These are phyloP conservation scores for Apeira syringaria DNA, from an alignment of 2,888 invertebrate species.

Conservation along the genomic window DNA sequence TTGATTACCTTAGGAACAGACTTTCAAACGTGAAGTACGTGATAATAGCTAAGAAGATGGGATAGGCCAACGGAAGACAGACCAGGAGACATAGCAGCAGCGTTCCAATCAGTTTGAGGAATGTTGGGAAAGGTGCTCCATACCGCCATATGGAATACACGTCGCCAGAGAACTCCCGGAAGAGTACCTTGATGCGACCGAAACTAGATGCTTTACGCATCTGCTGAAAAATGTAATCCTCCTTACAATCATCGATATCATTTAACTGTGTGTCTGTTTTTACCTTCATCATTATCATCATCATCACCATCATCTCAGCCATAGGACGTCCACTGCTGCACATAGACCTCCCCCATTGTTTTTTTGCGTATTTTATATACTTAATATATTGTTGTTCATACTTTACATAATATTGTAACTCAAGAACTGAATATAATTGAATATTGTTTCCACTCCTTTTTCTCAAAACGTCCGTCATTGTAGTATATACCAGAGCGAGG, in stretches of 20 bases:
- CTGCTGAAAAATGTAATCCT: conserved; percentile 44
- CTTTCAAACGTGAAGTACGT: conserved; percentile 70
- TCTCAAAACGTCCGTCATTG: too few species aligned
- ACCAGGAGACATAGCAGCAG: conserved; percentile 63
- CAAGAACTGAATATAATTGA: too few species aligned
- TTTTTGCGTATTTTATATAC: too few species aligned
- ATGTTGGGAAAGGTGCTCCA: conserved; percentile 76
- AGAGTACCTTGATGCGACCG: conserved; percentile 55
- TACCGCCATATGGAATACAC: conserved; percentile 69
- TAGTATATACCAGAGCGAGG: too few species aligned
- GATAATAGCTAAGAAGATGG: conserved; percentile 54
- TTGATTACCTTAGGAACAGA: conserved; percentile 62
- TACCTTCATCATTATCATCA: too few species aligned
- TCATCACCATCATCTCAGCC: too few species aligned
- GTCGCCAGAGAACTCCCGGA: conserved; percentile 63
- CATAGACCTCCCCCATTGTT: too few species aligned
- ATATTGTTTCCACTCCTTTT: too few species aligned
- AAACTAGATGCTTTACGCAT: conserved; percentile 61
- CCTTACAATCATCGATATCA: conserved; percentile 1
- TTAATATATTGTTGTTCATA: too few species aligned
- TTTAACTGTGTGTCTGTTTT: too few species aligned
- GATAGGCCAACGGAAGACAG: conserved; percentile 68
- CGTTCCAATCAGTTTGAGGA: conserved; percentile 72
- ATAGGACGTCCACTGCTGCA: too few species aligned
- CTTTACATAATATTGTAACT: too few species aligned